phyloP scores from a whole-genome alignment of 2,797 vertebrate genomes.

The Bradypodion pumilum region DNA sequence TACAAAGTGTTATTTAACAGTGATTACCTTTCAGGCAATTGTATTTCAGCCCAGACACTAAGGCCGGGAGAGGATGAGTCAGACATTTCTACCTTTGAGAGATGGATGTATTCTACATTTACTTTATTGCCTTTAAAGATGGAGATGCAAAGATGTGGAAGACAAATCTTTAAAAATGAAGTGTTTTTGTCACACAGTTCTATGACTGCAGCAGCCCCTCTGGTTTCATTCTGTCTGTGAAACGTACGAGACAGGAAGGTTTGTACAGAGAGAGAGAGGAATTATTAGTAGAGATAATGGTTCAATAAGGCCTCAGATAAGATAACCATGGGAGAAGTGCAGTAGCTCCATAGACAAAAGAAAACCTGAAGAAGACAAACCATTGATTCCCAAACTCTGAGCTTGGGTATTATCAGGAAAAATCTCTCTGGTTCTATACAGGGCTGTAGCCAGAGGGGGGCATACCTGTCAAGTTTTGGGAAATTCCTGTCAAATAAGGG shows the following conservation, averaged over 20 bases:
- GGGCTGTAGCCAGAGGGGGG: neutral
- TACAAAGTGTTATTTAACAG: neutral
- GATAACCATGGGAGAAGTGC: neutral
- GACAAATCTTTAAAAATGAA: constrained; percentile 27
- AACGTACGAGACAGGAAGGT: neutral
- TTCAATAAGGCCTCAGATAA: constrained; percentile 9
- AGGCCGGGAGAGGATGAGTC: constrained; percentile 1
- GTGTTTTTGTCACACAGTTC: neutral
- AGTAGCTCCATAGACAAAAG: neutral
- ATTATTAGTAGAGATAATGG: neutral
- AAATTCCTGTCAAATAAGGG: too few relatives aligned
- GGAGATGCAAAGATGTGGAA: neutral
- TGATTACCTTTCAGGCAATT: neutral
- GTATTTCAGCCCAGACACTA: neutral
- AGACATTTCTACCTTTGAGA: neutral
- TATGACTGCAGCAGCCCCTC: neutral
- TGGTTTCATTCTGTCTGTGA: constrained; percentile 15
- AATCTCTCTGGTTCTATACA: neutral
- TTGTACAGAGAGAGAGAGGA: constrained; percentile 24
- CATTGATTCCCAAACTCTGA: neutral
- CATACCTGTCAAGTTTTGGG: too few relatives aligned
- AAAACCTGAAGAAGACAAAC: neutral
- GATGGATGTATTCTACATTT: neutral
- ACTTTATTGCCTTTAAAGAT: neutral
- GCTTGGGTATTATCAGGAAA: constrained; percentile 28